Conservation (phyloP, 1,140 invertebrate genomes). For the Drosophila ananassae region DNA sequence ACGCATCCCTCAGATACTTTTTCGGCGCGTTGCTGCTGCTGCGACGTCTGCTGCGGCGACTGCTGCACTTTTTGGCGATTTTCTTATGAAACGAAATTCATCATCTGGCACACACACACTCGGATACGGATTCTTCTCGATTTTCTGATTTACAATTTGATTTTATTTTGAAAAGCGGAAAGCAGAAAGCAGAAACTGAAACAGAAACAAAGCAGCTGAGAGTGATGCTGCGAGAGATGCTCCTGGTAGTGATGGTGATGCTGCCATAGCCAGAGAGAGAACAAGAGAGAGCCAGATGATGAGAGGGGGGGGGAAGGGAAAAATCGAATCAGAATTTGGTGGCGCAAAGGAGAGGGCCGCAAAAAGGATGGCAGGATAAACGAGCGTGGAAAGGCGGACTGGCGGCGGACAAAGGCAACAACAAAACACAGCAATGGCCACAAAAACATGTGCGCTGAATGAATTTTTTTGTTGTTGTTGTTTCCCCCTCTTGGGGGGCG, state of each 20-base stretch:
- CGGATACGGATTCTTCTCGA: conserved; percentile 29
- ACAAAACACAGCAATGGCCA: conserved; percentile 51
- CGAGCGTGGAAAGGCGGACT: conserved; percentile 39
- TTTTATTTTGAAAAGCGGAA: conserved; percentile 35
- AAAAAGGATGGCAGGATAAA: conserved; percentile 76
- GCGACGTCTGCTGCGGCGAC: no score
- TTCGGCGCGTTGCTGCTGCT: conserved; percentile 21
- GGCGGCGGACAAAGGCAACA: conserved; percentile 38
- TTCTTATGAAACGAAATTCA: conserved; percentile 21
- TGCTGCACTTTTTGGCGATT: conserved; percentile 1
- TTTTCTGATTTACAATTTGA: conserved; percentile 32
- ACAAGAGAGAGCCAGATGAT: conserved; percentile 29
- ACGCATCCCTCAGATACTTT: conserved; percentile 37
- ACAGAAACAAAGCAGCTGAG: conserved; percentile 50
- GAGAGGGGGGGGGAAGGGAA: conserved; percentile 25
- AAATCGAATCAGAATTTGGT: conserved; percentile 76
- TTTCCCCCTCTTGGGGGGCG: no score
- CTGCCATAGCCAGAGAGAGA: conserved; percentile 4
- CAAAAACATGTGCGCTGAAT: conserved; percentile 70
- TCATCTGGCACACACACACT: conserved; percentile 61
- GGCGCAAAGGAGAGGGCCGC: conserved; percentile 25
- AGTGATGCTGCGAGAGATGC: conserved; percentile 2
- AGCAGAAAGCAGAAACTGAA: conserved; percentile 10
- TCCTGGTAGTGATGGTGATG: neutral
- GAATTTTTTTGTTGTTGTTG: conserved; percentile 29